Base-by-base conservation (phyloP, 2,797 vertebrate species). In the Acrossocheilus wenchowensis region DNA sequence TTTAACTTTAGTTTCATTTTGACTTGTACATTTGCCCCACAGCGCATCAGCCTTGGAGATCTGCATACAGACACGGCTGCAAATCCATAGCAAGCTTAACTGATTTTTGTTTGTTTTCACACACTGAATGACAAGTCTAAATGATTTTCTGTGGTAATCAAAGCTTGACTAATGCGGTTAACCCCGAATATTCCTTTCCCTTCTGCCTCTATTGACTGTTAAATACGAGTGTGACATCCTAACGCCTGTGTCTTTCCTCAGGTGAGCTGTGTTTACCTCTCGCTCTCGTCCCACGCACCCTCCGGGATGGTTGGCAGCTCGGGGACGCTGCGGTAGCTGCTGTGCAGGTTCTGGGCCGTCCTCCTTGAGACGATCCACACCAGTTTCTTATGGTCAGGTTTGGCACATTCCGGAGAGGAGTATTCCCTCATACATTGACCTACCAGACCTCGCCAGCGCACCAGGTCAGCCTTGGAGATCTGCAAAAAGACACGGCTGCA, bases 241-340 rank as follows among this genome's bases (percentile, higher is more conserved):
- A 64, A 84, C 45, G 10, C 10, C 30, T 11, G 39, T 84, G 52
- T 87, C 1, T 73, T 1, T 69, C 1, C 3, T 6, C 60, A 77
- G 79, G 71, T 86, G 84, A 19, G 5, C 5, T 2, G 10, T 6
- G 12, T 54, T 92, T 90, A 99, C 98, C 97, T 98, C 88, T 97
- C 96, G 0, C 96, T 97, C 90, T 95, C 96, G 19, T 97, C 96
- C 94, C 97, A 97, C 72, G 95, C 92, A 9, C 93, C 95, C 92
- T 99, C 98, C 0, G 98, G 98, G 83, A 99, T 99, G 0, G 98
- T 99, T 54, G 98, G 98, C 91, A 99, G 88, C 85, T 98, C 98
- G 0, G 98, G 98, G 82, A 97, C 94, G 23, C 96, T 97, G 81
- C 97, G 97, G 93, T 97, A 96, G 93, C 96, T 97, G 88, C 95